phyloP scores from a whole-genome alignment of 2,888 invertebrate species.

The Lobophora halterata region DNA sequence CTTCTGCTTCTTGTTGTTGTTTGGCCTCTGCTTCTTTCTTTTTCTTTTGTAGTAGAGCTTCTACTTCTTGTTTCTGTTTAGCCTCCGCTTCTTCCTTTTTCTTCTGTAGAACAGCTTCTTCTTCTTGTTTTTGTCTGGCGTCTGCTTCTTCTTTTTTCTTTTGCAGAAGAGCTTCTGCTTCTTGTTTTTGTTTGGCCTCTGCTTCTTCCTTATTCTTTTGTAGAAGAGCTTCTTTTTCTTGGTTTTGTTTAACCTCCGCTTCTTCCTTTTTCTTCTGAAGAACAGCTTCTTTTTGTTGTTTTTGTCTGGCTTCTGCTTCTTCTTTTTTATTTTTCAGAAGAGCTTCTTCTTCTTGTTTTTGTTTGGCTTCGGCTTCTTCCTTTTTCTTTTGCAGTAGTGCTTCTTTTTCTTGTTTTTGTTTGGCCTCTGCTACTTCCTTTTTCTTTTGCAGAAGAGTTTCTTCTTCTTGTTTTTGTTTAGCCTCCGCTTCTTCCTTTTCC shows the following conservation, averaged over 20 bases:
- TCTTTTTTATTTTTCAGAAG: slow-evolving; percentile 18
- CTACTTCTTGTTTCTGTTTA: slow-evolving; percentile 3
- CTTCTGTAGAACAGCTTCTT: background rate
- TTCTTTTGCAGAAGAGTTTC: slow-evolving; percentile 17
- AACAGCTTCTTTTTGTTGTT: slow-evolving; percentile 15
- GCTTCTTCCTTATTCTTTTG: slow-evolving; percentile 10
- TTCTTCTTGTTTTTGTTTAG: slow-evolving; percentile 5
- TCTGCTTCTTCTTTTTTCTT: background rate
- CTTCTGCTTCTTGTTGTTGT: background rate
- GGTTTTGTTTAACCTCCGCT: slow-evolving; percentile 11
- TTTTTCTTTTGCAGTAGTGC: slow-evolving; percentile 8
- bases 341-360: slow-evolving; percentile 28
- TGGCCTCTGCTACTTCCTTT: slow-evolving; percentile 5
- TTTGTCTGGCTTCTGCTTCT: slow-evolving; percentile 9
- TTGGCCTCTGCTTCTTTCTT: background rate
- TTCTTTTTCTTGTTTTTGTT: slow-evolving; percentile 8
- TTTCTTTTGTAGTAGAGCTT: background rate
- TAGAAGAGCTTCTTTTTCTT: slow-evolving; percentile 25
- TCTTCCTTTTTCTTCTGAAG: slow-evolving; percentile 9
- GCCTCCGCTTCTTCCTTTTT: slow-evolving; percentile 18
- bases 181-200: slow-evolving; percentile 1
- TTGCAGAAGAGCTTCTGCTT: slow-evolving; percentile 19
- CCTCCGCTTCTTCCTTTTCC: slow-evolving; percentile 13
- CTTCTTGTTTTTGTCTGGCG: slow-evolving; percentile 3
- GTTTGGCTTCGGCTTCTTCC: slow-evolving; percentile 3